Conservation (phyloP, 1,140 invertebrate species). For the Marisa cornuarietis region DNA sequence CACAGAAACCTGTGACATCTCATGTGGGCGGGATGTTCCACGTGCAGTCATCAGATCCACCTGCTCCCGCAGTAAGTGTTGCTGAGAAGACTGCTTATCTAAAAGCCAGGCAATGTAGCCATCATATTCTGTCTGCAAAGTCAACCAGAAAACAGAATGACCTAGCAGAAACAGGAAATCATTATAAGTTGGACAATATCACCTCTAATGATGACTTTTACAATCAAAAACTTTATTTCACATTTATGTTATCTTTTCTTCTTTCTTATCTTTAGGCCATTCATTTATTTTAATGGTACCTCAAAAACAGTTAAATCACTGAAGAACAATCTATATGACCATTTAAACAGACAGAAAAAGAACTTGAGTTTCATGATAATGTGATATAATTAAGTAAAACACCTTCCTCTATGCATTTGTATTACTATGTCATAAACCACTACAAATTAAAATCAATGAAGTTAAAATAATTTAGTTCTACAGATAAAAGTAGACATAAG, state of each 20-base stretch:
- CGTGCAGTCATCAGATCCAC: slow-evolving; percentile 54
- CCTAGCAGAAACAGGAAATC: no score
- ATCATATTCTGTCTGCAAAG: slow-evolving; percentile 58
- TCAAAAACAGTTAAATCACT: no score
- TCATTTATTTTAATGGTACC: no score
- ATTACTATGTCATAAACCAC: neutral
- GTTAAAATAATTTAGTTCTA: neutral
- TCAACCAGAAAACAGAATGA: neutral
- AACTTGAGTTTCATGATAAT: no score
- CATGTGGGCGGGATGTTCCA: slow-evolving; percentile 49
- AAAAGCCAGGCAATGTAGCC: slow-evolving; percentile 58
- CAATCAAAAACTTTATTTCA: no score
- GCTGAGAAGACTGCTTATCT: slow-evolving; percentile 56
- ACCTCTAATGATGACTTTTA: no score
- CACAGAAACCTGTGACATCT: slow-evolving; percentile 46
- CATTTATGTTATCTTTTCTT: neutral
- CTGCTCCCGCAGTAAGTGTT: slow-evolving; percentile 55
- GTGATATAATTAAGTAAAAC: no score
- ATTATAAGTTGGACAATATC: no score
- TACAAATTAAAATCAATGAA: neutral
- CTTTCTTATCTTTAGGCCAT: neutral
- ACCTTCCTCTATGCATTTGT: no score
- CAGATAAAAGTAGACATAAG: neutral
- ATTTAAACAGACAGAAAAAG: no score
- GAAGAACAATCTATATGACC: no score